Conservation (phyloP, 2,113 vertebrate genomes). For the Neodon shergylaensis region DNA sequence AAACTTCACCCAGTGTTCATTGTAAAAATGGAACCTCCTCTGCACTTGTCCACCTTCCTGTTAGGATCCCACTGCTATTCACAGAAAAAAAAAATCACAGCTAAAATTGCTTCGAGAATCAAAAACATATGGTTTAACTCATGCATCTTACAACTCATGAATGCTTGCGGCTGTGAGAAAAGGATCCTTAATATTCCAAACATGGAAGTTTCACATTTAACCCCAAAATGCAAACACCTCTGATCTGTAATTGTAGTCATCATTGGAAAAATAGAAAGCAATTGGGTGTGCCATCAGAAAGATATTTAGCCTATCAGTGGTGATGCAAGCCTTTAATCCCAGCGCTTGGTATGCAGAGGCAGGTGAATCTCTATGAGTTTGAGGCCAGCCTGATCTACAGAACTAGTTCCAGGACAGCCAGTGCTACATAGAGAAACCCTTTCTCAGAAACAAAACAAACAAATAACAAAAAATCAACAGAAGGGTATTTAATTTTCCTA, state of each 20-base stretch:
- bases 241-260: constrained; percentile 1
- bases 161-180: not conserved
- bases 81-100: not conserved
- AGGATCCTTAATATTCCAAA: constrained; percentile 29
- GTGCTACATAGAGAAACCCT: too few species aligned
- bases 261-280: not conserved
- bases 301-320: too few species aligned
- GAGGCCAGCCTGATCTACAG: too few species aligned
- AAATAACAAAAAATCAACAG: not conserved
- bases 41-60: not conserved
- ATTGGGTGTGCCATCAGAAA: not conserved
- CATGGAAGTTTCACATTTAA: not conserved
- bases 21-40: constrained; percentile 27
- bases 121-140: not conserved
- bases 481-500: not conserved
- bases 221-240: not conserved
- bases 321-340: too few species aligned
- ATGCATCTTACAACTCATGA: not conserved
- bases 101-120: not conserved
- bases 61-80: not conserved
- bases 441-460: too few species aligned
- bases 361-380: too few species aligned
- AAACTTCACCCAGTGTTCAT: not conserved
- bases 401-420: too few species aligned
- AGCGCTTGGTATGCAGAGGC: too few species aligned